Base-by-base conservation (phyloP, 2,113 vertebrate genomes). In the Butorides virescens region DNA sequence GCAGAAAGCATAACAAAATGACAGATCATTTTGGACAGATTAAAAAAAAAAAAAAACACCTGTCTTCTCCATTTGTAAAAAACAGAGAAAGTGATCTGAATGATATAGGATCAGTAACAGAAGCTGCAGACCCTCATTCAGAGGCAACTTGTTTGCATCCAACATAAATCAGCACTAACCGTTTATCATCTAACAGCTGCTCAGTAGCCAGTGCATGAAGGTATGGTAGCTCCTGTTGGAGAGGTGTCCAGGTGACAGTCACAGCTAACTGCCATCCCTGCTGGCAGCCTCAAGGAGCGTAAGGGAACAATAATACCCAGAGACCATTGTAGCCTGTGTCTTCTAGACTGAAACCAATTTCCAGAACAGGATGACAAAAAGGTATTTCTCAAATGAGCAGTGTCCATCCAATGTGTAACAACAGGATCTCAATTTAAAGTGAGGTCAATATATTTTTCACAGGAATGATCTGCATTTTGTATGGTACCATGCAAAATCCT, bases 261-360 rank as follows among this genome's bases (percentile, higher is more conserved):
- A 50, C 58, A 90, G n/a, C 6, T 67, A 58, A 66, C 2, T 66
- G 50, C 26, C 46, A 73, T 37, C 63, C 42, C 55, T 86, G 27
- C 7, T 74, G 37, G 29, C n/a, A 80, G 14, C 63, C 46, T 80
- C 58, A 50, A 77, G 37, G 4, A 72, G 29, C 2, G 1, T 52
- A 82, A 63, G 12, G 10, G 36, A 82, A 93, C 14, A 63, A 0
- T n/a, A 76, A 56, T 15, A 79, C 26, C 53, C 66, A n/a, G 20
- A 58, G 29, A 76, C 39, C 34, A 58, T 0, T 70, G 20, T 0
- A 79, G 17, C 2, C 36, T 2, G 0, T 58, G 50, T 42, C 68
- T 77, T 82, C 67, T 47, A 74, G 21, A 53, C 27, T 71, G 27
- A 91, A 70, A n/a, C 11, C 13, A 36, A 32, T 37, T 37, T 81